phyloP scores from a whole-genome alignment of 2,113 vertebrate genomes.

The Semnornis frantzii region DNA sequence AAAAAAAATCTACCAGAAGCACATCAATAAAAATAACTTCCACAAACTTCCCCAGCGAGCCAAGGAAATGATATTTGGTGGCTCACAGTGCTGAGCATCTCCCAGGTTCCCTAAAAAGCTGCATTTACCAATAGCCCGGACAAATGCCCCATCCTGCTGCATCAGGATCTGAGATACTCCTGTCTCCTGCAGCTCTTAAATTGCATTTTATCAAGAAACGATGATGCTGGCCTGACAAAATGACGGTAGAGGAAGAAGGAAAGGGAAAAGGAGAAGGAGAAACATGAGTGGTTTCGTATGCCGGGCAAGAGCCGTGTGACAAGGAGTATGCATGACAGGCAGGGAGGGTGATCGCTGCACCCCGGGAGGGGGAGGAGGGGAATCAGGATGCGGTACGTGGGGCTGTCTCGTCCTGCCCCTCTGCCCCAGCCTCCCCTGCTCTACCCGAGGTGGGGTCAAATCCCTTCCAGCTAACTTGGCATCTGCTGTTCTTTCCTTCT shows the following conservation, averaged over 20 bases:
- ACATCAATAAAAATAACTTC: constrained; percentile 26
- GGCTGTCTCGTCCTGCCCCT: not conserved
- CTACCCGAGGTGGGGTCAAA: not conserved
- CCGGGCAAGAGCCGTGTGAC: not conserved
- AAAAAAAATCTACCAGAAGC: constrained; percentile 15
- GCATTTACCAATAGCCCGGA: not conserved
- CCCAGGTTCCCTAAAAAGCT: not conserved
- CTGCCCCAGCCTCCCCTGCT: not conserved
- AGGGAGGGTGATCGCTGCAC: not conserved
- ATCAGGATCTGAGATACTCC: not conserved
- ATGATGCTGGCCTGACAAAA: not conserved
- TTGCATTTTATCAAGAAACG: not conserved
- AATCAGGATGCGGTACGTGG: not conserved
- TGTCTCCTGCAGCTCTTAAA: not conserved
- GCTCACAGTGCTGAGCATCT: not conserved
- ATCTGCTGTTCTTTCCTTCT: not conserved
- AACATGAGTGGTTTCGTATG: accelerated
- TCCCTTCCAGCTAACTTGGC: accelerated
- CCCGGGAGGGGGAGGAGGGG: not conserved
- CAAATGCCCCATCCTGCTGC: not conserved
- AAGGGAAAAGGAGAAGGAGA: not conserved
- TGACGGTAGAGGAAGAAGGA: not conserved
- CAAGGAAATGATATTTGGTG: not conserved
- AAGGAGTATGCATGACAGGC: not conserved
- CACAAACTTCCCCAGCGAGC: not conserved